phyloP scores from a whole-genome alignment of 1,140 invertebrate genomes.

The Tetramorium alpestre region DNA sequence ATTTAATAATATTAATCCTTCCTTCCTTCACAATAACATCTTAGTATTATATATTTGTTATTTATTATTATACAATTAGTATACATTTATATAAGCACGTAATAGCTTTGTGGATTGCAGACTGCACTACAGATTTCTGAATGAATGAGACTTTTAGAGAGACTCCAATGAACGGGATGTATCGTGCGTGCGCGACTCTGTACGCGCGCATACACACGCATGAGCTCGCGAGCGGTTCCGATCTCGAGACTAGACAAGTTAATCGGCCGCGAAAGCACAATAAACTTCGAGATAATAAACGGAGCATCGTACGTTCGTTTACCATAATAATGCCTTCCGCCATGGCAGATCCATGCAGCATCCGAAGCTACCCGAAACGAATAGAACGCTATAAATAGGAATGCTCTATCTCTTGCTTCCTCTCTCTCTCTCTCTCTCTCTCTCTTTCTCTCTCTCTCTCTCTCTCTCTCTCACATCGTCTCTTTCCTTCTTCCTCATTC shows the following conservation, averaged over 20 bases:
- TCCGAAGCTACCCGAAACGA: constrained; percentile 77
- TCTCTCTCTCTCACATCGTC: constrained; percentile 18
- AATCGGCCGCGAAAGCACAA: constrained; percentile 82
- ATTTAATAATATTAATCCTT: background rate
- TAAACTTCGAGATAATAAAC: constrained; percentile 83
- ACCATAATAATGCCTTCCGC: constrained; percentile 82
- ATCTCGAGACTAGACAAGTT: constrained; percentile 81
- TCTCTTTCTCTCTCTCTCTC: too few relatives aligned
- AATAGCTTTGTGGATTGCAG: background rate
- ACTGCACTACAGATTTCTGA: background rate
- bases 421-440: constrained; percentile 36
- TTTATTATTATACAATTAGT: constrained; percentile 2
- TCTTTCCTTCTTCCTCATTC: constrained; percentile 15
- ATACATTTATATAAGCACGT: background rate
- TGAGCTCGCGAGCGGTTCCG: constrained; percentile 65
- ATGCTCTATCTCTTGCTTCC: constrained; percentile 45
- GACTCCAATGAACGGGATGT: background rate
- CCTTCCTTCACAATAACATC: background rate
- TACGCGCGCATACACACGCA: background rate
- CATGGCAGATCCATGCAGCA: constrained; percentile 72
- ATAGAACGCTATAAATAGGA: constrained; percentile 81
- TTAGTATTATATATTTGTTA: too few relatives aligned
- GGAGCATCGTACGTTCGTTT: constrained; percentile 77
- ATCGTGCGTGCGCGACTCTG: constrained; percentile 6
- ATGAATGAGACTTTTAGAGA: constrained; percentile 26